phyloP scores from a whole-genome alignment of 2,797 vertebrate genomes.

The Epinephelus awoara region DNA sequence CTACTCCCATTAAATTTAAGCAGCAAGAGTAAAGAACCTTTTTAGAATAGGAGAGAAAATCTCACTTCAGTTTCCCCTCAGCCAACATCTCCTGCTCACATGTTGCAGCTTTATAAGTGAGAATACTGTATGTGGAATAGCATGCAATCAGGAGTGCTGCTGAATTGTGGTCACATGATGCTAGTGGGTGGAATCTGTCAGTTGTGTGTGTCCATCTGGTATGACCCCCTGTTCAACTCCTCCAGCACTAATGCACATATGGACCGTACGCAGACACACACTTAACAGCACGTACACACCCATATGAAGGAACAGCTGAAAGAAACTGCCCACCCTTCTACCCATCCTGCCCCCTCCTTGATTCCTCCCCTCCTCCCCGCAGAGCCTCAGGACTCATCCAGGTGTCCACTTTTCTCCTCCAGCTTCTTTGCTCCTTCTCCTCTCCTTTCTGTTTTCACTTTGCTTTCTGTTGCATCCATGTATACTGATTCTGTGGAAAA shows the following conservation, averaged over 20 bases:
- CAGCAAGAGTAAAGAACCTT: not conserved
- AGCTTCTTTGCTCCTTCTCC: conserved; percentile 39
- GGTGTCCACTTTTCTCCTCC: conserved; percentile 75
- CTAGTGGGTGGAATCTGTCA: conserved; percentile 76
- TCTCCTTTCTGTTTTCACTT: conserved; percentile 17
- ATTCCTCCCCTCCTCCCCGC: conserved; percentile 63
- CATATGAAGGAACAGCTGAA: conserved; percentile 79
- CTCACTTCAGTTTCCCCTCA: conserved; percentile 7
- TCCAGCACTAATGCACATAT: conserved; percentile 82
- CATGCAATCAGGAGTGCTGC: conserved; percentile 41
- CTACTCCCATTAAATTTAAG: conserved; percentile 1
- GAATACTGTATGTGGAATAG: conserved; percentile 25
- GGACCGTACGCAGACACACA: conserved; percentile 60
- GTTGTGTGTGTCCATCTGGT: conserved; percentile 80
- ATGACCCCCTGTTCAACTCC: conserved; percentile 81
- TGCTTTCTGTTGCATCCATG: conserved; percentile 19
- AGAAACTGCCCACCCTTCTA: conserved; percentile 60
- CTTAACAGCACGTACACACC: conserved; percentile 42
- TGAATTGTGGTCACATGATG: conserved; percentile 67
- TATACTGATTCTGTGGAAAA: conserved; percentile 41
- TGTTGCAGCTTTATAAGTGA: conserved; percentile 47
- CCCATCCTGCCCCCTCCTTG: conserved; percentile 53
- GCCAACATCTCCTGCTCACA: conserved; percentile 38
- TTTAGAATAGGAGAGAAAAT: not conserved
- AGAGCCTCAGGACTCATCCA: conserved; percentile 80